Percentiles rank a stretch among this genome's conserved stretches.
Evolutionary conservation across 1,140 invertebrate genomes (phyloP).

Genomic region (Cardiocondyla obscurior): DNA sequence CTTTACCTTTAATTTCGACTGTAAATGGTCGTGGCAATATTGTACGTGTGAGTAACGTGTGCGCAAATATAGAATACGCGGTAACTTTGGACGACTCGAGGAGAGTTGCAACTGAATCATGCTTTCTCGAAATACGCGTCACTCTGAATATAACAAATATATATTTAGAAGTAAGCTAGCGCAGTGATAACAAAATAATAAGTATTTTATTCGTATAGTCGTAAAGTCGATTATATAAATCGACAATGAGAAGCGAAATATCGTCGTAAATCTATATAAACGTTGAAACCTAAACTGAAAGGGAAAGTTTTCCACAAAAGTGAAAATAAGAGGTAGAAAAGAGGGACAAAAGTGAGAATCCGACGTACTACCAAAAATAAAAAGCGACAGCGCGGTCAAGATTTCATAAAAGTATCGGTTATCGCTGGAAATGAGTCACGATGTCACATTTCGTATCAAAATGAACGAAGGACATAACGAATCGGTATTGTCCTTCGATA

Average conservation of each 20-base stretch:
- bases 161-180: slow-evolving; percentile 25
- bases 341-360: neutral
- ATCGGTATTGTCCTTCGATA: slow-evolving; percentile 46
- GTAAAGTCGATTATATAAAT: neutral
- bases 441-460: slow-evolving; percentile 20
- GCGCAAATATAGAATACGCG: slow-evolving; percentile 29
- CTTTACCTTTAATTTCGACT: slow-evolving; percentile 7
- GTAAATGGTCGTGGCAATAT: neutral
- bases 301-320: neutral
- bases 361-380: neutral
- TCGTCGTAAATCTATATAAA: neutral
- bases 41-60: slow-evolving; percentile 13
- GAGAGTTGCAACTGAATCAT: slow-evolving; percentile 54
- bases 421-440: slow-evolving; percentile 56
- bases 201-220: neutral
- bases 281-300: neutral
- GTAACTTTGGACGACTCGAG: slow-evolving; percentile 39
- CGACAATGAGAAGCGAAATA: neutral
- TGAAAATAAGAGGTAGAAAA: neutral
- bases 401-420: slow-evolving; percentile 38
- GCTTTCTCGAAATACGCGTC: slow-evolving; percentile 46
- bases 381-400: neutral
- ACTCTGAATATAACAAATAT: slow-evolving; percentile 40
- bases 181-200: neutral
- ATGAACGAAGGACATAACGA: neutral